Evolutionary conservation across 1,140 invertebrate species (phyloP).

Genomic region (Caenorhabditis tropicalis): DNA sequence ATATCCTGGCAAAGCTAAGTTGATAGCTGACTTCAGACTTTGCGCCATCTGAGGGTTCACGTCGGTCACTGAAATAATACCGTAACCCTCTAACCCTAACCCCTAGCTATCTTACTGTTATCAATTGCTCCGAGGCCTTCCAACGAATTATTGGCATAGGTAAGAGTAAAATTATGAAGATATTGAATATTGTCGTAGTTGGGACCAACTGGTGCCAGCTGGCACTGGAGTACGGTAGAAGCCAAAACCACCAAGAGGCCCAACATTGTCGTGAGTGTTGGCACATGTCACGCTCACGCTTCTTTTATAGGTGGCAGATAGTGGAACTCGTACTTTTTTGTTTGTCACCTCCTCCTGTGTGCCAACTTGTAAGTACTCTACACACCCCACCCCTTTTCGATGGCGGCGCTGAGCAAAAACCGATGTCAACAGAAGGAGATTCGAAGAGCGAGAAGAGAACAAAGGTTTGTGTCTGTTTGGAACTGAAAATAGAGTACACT

Average conservation of each 20-base stretch:
- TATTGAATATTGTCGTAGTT: constrained; percentile 43
- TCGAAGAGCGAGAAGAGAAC: not conserved
- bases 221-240: not conserved
- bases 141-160: constrained; percentile 9
- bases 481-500: not conserved
- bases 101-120: not conserved
- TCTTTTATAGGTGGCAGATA: not conserved
- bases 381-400: not conserved
- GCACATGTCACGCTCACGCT: not conserved
- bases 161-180: constrained; percentile 24
- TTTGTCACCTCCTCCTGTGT: not conserved
- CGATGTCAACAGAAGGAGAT: not conserved
- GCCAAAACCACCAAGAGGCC: not conserved
- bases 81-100: not conserved
- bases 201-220: constrained; percentile 2
- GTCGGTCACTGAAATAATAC: not conserved
- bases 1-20: constrained; percentile 3
- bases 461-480: not conserved
- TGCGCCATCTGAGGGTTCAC: constrained; percentile 2
- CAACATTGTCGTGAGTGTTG: not conserved
- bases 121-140: constrained; percentile 17
- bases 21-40: constrained; percentile 24
- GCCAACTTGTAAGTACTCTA: constrained; percentile 23
- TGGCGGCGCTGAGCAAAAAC: constrained; percentile 12
- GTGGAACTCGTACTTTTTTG: constrained; percentile 32